Conservation (phyloP, 2,797 vertebrate genomes). For the Chaetophractus vellerosus region DNA sequence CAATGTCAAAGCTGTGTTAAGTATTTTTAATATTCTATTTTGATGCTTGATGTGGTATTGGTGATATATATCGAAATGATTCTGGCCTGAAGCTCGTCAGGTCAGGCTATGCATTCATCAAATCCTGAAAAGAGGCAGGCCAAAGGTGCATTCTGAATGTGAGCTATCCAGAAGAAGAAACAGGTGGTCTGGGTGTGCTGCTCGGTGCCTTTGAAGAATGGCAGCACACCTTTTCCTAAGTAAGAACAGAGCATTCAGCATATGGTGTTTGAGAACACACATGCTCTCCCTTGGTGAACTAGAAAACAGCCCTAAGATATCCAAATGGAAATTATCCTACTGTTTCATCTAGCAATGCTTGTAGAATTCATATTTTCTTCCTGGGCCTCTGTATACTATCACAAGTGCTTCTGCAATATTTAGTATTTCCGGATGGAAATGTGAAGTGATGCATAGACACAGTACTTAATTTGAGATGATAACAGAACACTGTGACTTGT, state of each 20-base stretch:
- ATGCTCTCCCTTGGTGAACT: constrained; percentile 16
- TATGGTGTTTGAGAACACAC: constrained; percentile 36
- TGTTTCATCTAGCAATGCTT: constrained; percentile 32
- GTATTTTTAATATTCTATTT: constrained; percentile 61
- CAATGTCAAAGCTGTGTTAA: neutral
- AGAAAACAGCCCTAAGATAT: constrained; percentile 34
- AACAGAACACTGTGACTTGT: neutral
- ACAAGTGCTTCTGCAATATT: neutral
- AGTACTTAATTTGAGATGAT: neutral
- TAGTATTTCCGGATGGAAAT: constrained; percentile 17
- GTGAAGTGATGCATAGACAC: neutral
- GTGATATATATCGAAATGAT: constrained; percentile 62
- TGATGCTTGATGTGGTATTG: constrained; percentile 34
- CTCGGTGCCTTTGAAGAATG: constrained; percentile 37
- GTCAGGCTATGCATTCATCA: constrained; percentile 63
- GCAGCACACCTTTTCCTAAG: neutral
- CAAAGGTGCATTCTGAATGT: constrained; percentile 13
- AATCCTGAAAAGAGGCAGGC: constrained; percentile 32
- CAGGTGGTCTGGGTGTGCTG: constrained; percentile 15
- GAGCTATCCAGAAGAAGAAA: constrained; percentile 41
- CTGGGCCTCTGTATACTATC: neutral
- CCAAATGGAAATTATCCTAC: constrained; percentile 54
- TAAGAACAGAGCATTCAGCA: neutral
- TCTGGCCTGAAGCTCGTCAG: constrained; percentile 25
- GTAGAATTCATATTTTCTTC: constrained; percentile 12